phyloP scores from a whole-genome alignment of 2,797 vertebrate genomes.

The Adrianichthys oophorus region DNA sequence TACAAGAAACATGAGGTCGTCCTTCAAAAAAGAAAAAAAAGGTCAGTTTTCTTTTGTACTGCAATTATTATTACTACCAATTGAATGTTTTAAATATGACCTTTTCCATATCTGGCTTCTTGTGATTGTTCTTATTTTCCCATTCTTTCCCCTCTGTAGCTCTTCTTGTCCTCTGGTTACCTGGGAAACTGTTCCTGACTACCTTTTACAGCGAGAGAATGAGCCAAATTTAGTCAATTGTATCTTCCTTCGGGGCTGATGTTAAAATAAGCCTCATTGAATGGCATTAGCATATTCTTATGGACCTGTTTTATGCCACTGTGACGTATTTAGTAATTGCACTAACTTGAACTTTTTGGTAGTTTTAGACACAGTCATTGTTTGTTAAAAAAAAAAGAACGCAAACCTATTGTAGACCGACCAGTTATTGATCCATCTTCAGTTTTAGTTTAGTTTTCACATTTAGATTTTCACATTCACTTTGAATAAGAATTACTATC shows the following conservation, averaged over 20 bases:
- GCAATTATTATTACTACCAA: background rate
- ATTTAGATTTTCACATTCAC: no score
- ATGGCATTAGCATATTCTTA: background rate
- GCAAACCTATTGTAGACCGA: no score
- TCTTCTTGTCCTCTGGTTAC: slow-evolving; percentile 37
- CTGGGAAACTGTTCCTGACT: slow-evolving; percentile 46
- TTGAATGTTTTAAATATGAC: no score
- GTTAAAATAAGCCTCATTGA: background rate
- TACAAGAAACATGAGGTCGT: background rate
- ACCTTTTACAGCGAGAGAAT: slow-evolving; percentile 5
- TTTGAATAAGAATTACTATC: no score
- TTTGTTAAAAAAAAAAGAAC: no score
- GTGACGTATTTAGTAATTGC: background rate
- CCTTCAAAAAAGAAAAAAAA: slow-evolving; percentile 15
- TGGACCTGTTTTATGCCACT: background rate
- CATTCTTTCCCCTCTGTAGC: slow-evolving; percentile 5
- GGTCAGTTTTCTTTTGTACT: slow-evolving; percentile 17
- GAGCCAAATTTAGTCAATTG: slow-evolving; percentile 14
- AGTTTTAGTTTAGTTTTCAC: no score
- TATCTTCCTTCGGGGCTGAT: slow-evolving; percentile 10
- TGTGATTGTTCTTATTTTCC: slow-evolving; percentile 18
- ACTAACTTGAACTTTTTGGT: background rate
- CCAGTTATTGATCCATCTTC: no score
- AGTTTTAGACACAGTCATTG: background rate
- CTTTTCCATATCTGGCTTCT: slow-evolving; percentile 14